Evolutionary conservation across 2,113 vertebrate species (phyloP).

Genomic region (Rhadina sibilatrix): DNA sequence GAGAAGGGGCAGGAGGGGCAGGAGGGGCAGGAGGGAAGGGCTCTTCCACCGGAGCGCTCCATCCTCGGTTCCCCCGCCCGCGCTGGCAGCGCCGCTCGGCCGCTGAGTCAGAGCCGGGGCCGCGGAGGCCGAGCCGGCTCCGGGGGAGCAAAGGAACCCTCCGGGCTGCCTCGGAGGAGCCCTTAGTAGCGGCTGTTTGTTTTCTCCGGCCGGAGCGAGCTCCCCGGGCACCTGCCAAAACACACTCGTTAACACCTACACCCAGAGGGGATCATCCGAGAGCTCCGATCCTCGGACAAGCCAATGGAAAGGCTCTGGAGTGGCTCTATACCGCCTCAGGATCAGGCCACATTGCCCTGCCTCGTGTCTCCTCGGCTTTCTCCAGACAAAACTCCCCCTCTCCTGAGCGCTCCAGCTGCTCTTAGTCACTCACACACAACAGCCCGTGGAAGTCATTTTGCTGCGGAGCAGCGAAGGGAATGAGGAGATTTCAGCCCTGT

Average conservation of each 20-base stretch:
- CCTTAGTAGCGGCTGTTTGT: not conserved
- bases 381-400: not conserved
- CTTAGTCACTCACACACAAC: conserved; percentile 36
- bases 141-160: not conserved
- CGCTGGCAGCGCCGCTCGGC: not conserved
- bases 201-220: not conserved
- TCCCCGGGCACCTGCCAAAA: conserved; percentile 39
- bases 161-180: not conserved
- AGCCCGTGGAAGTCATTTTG: not conserved
- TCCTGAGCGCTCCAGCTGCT: not conserved
- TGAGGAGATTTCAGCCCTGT: not conserved
- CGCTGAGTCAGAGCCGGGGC: not conserved
- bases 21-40: not conserved
- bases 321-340: not conserved
- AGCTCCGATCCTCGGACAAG: not conserved
- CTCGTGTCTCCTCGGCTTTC: not conserved
- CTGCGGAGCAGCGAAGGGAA: not conserved
- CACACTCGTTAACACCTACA: not conserved
- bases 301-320: not conserved
- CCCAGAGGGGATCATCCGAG: conserved; percentile 2
- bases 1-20: not conserved
- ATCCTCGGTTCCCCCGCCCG: not conserved
- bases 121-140: not conserved
- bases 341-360: conserved; percentile 21
- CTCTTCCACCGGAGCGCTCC: not conserved